Conservation (phyloP, 2,797 vertebrate species). For the Girardinus metallicus region DNA sequence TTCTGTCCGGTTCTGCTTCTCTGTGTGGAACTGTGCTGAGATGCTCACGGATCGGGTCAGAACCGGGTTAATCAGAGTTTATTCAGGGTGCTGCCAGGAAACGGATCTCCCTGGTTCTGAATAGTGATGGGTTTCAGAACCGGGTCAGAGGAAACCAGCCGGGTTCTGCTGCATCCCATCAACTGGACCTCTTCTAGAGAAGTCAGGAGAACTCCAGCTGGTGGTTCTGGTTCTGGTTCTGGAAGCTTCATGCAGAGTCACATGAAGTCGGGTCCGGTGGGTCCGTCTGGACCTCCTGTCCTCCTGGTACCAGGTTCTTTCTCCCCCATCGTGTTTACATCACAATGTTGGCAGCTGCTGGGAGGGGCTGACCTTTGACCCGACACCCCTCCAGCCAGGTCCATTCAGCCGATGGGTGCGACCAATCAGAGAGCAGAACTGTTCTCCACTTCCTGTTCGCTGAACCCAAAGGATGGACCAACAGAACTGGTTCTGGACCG, state of each 20-base stretch:
- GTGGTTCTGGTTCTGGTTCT: not conserved
- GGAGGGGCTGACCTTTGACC: constrained; percentile 41
- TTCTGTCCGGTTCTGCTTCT: too few species aligned
- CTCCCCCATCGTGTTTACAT: constrained; percentile 56
- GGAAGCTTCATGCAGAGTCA: not conserved
- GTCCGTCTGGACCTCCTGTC: not conserved
- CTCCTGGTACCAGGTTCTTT: not conserved
- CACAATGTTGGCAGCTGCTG: constrained; percentile 76
- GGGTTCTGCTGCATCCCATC: too few species aligned
- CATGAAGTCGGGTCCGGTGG: not conserved
- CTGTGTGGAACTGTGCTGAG: too few species aligned
- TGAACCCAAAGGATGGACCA: not conserved
- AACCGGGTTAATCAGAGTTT: too few species aligned
- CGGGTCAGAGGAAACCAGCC: too few species aligned
- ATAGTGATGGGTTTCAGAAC: too few species aligned
- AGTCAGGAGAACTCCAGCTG: not conserved
- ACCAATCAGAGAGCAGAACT: not conserved
- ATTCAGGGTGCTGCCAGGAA: too few species aligned
- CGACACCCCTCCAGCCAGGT: constrained; percentile 33
- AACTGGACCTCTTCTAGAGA: not conserved
- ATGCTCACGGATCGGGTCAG: too few species aligned
- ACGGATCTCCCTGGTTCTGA: too few species aligned
- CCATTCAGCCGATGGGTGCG: constrained; percentile 33
- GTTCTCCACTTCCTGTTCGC: not conserved
- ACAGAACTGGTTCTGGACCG: not conserved